Evolutionary conservation across 2,888 invertebrate genomes (phyloP).

Genomic region (Trisateles emortualis): DNA sequence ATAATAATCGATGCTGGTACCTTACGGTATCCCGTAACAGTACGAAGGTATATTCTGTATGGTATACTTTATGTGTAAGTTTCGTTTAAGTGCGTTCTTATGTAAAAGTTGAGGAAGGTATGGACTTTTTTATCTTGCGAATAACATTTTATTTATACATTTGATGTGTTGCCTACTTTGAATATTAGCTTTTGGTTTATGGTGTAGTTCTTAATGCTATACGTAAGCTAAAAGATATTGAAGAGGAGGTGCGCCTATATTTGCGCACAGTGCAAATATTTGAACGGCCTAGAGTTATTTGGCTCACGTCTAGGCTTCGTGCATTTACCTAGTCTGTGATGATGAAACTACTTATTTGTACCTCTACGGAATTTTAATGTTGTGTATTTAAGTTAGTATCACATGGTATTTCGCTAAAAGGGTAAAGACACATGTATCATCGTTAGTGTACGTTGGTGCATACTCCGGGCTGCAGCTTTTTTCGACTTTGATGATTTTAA

Average conservation of each 20-base stretch:
- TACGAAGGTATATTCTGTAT: conserved; percentile 44
- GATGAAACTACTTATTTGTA: not conserved
- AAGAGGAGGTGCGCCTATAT: not conserved
- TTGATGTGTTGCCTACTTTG: conserved; percentile 4
- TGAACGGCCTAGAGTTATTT: not conserved
- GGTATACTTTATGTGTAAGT: conserved; percentile 46
- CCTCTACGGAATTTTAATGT: too few species aligned
- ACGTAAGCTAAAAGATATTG: not conserved
- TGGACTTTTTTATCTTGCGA: conserved; percentile 9
- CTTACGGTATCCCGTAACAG: conserved; percentile 48
- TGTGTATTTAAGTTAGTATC: too few species aligned
- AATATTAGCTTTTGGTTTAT: conserved; percentile 10
- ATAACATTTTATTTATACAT: conserved; percentile 16
- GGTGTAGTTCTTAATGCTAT: not conserved
- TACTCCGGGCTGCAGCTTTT: too few species aligned
- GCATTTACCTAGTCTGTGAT: not conserved
- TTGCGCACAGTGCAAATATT: conserved; percentile 3
- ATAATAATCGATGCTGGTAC: conserved; percentile 71
- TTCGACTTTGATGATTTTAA: too few species aligned
- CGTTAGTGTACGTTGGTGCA: too few species aligned
- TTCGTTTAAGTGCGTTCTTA: conserved; percentile 26
- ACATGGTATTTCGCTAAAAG: too few species aligned
- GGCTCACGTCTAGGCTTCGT: not conserved
- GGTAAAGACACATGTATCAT: too few species aligned
- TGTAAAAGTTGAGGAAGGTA: conserved; percentile 24